Percentiles rank a stretch among this genome's conserved stretches.
These are phyloP conservation scores for Sesia apiformis DNA, from an alignment of 2,888 invertebrate genomes.

Conservation along the genomic window DNA sequence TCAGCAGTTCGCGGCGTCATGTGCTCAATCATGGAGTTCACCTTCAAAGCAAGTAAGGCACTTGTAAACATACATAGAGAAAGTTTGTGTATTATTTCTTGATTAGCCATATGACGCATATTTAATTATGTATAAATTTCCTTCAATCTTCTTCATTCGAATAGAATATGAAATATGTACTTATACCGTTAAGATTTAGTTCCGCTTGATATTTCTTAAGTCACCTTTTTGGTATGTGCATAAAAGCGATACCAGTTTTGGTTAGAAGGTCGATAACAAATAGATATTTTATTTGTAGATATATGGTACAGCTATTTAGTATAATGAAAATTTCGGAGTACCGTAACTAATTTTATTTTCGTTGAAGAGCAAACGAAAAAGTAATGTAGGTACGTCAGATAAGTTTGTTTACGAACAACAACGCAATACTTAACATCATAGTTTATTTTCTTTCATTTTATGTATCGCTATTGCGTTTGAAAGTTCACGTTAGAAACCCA, in stretches of 20 bases:
- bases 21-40: slow-evolving; percentile 69
- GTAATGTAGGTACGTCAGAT: too few relatives aligned
- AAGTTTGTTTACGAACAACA: too few relatives aligned
- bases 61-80: slow-evolving; percentile 3
- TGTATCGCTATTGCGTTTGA: slow-evolving; percentile 11
- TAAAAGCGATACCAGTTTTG: slow-evolving; percentile 21
- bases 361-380: too few relatives aligned
- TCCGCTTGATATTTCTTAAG: slow-evolving; percentile 25
- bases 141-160: slow-evolving; percentile 16
- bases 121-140: slow-evolving; percentile 10
- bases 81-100: slow-evolving; percentile 5
- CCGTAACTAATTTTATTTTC: too few relatives aligned
- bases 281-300: slow-evolving; percentile 15
- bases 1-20: slow-evolving; percentile 63
- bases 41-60: slow-evolving; percentile 69
- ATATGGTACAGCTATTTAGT: slow-evolving; percentile 4
- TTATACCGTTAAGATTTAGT: slow-evolving; percentile 28
- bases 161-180: slow-evolving; percentile 7
- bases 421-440: too few relatives aligned
- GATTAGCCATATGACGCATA: slow-evolving; percentile 2
- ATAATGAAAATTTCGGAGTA: too few relatives aligned
- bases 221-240: slow-evolving; percentile 23
- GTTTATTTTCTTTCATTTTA: too few relatives aligned
- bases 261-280: slow-evolving; percentile 26
- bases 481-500: slow-evolving; percentile 14